phyloP scores from a whole-genome alignment of 2,888 invertebrate species.

The Nineta flava region DNA sequence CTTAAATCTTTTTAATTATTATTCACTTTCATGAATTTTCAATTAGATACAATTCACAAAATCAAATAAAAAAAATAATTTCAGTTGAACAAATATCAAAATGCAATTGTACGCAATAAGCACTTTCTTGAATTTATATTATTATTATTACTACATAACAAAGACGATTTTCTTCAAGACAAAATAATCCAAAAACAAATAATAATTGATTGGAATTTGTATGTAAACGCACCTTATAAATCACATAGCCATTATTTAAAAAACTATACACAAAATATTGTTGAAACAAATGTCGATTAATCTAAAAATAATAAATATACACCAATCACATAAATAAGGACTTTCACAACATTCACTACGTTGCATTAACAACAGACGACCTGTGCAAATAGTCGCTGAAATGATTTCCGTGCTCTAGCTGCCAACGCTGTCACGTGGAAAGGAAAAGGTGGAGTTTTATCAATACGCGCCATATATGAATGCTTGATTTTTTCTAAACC shows the following conservation, averaged over 20 bases:
- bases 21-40: no score
- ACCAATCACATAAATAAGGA: slow-evolving; percentile 11
- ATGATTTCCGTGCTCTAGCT: slow-evolving; percentile 5
- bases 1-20: no score
- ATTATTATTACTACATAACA: no score
- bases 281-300: not conserved
- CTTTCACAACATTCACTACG: slow-evolving; percentile 22
- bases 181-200: no score
- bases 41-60: no score
- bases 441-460: not conserved
- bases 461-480: slow-evolving; percentile 6
- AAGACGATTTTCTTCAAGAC: no score
- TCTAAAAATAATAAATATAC: not conserved
- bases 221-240: slow-evolving; percentile 1
- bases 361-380: slow-evolving; percentile 14
- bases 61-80: no score
- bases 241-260: slow-evolving; percentile 1
- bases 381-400: slow-evolving; percentile 8
- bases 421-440: slow-evolving; percentile 2
- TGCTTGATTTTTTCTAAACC: no score
- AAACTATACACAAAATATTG: not conserved
- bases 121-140: no score
- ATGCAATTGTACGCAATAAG: no score
- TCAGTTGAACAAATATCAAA: no score
- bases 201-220: no score